Evolutionary conservation across 2,888 invertebrate genomes (phyloP), one percentile per base, ranked within the genome.

Genomic region (Periphyllus acericola): DNA sequence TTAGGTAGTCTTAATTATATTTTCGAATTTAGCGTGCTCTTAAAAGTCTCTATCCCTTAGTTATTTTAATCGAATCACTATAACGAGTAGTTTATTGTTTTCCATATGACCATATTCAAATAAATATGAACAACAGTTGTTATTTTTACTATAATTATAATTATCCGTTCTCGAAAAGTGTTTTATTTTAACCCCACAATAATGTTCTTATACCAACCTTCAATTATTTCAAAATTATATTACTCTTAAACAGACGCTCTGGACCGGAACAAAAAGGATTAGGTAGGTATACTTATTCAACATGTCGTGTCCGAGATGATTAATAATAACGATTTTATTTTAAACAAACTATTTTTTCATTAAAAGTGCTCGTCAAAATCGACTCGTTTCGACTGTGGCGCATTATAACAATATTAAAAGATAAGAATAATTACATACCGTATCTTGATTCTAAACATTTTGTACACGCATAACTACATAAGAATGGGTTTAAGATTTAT

Each of bases 351-450:
- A 52, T 66, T 75, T 75, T 83, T 84, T 75, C 36, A 74, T 84
- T 84, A 75, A 76, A 46, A 66, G 29, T 55, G 75, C 75, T 84
- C 83, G 75, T 84, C 75, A 76, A 84, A 83, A 84, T 83, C 83
- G 34, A 74, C 66, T 84, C 75, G 75, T 84, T 76, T 66, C 66
- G 29, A 76, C 36, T 11, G 21, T 34, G 3, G 21, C 25, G n/a
- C 19, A 60, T 83, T 72, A 72, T 17, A 66, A 80, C 25, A 75
- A 83, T 75, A 40, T 60, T 83, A 83, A 75, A 40, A 83, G 75
- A 83, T 83, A 83, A 75, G 83, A 75, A 75, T 83, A 83, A 83
- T 83, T 83, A 83, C 40, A 83, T n/a, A 29, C 55, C 60, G 60
- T 83, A 83, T 75, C 83, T 75, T 60, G 83, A 83, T 83, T 60